Conservation (phyloP, 2,113 vertebrate genomes). For the Ochotona curzoniae region DNA sequence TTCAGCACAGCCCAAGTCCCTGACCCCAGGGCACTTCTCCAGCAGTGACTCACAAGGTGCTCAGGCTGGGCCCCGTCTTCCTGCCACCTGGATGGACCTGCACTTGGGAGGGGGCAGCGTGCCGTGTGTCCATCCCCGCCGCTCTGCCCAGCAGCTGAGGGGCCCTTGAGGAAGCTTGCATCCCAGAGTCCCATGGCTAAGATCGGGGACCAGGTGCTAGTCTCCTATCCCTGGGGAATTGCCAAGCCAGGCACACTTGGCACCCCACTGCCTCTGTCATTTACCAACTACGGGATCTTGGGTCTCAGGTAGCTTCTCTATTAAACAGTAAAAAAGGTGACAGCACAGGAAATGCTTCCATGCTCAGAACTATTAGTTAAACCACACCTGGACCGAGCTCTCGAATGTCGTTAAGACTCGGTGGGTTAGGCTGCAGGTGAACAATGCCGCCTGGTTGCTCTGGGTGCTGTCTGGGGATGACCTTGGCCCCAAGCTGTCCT, state of each 20-base stretch:
- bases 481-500: background rate
- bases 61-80: background rate
- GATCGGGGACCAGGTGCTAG: background rate
- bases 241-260: background rate
- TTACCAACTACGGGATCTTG: constrained; percentile 11
- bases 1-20: background rate
- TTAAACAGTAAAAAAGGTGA: background rate
- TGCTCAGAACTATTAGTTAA: background rate
- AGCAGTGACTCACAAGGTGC: background rate
- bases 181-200: background rate
- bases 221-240: background rate
- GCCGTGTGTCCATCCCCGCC: background rate
- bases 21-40: background rate
- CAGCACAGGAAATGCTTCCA: background rate
- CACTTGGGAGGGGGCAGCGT: background rate
- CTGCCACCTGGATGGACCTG: background rate
- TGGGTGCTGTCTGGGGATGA: too few species aligned
- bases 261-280: background rate
- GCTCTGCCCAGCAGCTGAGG: background rate
- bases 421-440: background rate
- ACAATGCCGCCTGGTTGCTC: background rate
- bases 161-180: background rate
- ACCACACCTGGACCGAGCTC: background rate
- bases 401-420: background rate
- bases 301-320: background rate